Evolutionary conservation across 2,113 vertebrate genomes (phyloP).

Genomic region (Ailurus styani): DNA sequence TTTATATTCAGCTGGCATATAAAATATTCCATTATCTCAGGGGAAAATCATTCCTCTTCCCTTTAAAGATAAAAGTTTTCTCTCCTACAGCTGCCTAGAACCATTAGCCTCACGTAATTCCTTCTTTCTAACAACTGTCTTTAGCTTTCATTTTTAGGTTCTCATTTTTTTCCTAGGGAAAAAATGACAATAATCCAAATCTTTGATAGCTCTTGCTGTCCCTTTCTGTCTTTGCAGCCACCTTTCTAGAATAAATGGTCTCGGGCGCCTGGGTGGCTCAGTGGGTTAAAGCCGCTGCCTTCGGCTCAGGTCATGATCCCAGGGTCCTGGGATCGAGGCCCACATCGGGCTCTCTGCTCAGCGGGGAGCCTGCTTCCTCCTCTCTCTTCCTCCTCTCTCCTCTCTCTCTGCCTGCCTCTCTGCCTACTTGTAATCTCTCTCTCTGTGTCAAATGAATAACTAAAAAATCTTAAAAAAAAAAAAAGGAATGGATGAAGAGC

Average conservation of each 20-base stretch:
- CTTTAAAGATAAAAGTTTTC: slow-evolving; percentile 1
- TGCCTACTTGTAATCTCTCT: no score
- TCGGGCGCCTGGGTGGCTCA: no score
- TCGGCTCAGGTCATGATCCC: no score
- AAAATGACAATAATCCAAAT: neutral
- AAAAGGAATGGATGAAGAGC: no score
- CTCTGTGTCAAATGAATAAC: no score
- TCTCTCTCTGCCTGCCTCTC: no score
- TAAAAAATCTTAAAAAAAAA: no score
- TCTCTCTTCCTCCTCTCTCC: no score
- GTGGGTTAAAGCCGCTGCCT: no score
- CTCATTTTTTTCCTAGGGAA: neutral
- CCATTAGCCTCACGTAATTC: neutral
- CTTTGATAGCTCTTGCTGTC: neutral
- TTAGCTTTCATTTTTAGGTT: neutral
- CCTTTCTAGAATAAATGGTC: neutral
- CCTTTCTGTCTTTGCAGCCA: neutral
- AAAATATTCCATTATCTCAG: neutral
- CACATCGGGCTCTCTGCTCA: no score
- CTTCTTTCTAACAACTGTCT: neutral
- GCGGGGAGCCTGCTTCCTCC: no score
- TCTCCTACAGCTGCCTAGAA: neutral
- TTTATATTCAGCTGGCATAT: neutral
- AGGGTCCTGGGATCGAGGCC: no score
- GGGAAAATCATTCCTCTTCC: neutral